A percentile compares a stretch with the other conserved stretches of the same genome.
phyloP scores from a whole-genome alignment of 2,797 vertebrate species.

The Lateolabrax maculatus region DNA sequence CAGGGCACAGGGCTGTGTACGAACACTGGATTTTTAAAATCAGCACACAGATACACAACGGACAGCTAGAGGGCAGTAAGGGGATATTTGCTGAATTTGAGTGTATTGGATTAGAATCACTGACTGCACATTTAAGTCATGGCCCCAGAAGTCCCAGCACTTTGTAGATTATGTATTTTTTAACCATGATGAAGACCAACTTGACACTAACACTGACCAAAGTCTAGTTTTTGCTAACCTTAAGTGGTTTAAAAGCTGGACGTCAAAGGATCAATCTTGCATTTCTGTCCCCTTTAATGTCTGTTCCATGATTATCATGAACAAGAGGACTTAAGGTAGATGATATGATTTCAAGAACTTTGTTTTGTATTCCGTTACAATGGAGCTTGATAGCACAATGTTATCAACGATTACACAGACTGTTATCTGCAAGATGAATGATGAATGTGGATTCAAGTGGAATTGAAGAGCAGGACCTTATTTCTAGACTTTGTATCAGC shows the following conservation, averaged over 20 bases:
- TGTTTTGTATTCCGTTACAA: neutral
- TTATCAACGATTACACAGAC: neutral
- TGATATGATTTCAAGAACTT: neutral
- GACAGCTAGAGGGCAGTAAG: too few relatives aligned
- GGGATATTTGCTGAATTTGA: too few relatives aligned
- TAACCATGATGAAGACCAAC: neutral
- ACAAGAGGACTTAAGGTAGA: neutral
- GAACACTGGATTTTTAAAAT: too few relatives aligned
- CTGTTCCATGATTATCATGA: neutral
- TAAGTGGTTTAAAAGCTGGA: neutral
- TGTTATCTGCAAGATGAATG: neutral
- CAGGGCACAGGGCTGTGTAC: too few relatives aligned
- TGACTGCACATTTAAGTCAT: conserved; percentile 13
- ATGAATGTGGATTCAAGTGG: neutral
- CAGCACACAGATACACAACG: too few relatives aligned
- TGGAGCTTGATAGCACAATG: neutral
- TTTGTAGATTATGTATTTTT: conserved; percentile 4
- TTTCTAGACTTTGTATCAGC: neutral
- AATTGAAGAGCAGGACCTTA: neutral
- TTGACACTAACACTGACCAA: neutral
- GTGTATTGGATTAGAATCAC: too few relatives aligned
- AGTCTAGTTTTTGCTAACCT: neutral
- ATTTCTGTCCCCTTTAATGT: neutral
- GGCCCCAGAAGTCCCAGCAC: neutral
- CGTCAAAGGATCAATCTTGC: neutral